A percentile compares a stretch with the other conserved stretches of the same genome.
phyloP scores from a whole-genome alignment of 2,113 vertebrate genomes.

The Canis aureus region DNA sequence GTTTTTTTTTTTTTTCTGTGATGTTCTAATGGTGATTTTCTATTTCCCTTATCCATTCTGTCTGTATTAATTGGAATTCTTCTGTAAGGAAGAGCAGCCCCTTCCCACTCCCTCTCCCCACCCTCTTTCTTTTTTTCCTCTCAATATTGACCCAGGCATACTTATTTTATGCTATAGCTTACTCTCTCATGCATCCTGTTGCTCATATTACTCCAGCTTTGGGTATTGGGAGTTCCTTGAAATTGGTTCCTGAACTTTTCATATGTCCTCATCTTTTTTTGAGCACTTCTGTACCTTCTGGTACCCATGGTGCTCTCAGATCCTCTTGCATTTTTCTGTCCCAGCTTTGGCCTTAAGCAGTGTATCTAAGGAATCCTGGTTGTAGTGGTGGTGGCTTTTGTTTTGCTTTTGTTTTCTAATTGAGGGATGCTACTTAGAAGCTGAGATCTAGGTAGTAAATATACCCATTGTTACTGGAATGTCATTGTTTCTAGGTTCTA shows the following conservation, averaged over 20 bases:
- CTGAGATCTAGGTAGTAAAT: background rate
- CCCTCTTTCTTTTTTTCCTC: background rate
- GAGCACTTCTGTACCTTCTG: background rate
- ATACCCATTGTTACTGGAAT: background rate
- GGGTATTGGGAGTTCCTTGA: background rate
- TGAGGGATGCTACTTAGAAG: background rate
- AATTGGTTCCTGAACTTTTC: background rate
- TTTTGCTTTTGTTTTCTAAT: conserved; percentile 14
- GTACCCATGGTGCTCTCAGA: background rate
- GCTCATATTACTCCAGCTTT: background rate
- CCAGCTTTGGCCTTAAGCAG: background rate
- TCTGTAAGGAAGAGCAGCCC: background rate
- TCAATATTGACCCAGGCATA: background rate
- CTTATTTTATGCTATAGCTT: background rate
- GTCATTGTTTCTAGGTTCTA: background rate
- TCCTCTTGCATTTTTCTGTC: background rate
- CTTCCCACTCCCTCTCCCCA: background rate
- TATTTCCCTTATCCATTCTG: background rate
- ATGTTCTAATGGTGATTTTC: background rate
- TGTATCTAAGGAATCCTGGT: background rate
- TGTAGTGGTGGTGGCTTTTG: background rate
- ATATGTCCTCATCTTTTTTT: background rate
- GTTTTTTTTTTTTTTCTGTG: background rate
- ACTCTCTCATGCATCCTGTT: background rate
- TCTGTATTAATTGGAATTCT: background rate